phyloP scores from a whole-genome alignment of 2,888 invertebrate species.

The Idaea dimidiata region DNA sequence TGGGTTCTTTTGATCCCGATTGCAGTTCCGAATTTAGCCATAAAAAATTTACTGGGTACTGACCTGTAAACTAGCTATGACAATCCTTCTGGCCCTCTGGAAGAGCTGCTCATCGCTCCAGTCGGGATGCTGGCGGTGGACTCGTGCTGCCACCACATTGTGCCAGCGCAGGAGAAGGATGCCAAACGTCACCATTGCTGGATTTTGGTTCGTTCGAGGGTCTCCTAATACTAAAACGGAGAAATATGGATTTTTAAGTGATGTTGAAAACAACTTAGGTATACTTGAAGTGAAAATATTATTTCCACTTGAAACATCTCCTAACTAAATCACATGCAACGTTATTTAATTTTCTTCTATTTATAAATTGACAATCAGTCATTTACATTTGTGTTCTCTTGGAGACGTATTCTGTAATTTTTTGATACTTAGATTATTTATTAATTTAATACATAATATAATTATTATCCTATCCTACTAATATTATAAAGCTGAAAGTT shows the following conservation, averaged over 20 bases:
- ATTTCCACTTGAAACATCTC: no score
- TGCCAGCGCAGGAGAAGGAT: conserved; percentile 98
- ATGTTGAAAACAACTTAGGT: background rate
- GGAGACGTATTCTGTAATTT: no score
- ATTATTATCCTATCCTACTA: no score
- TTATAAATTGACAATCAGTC: no score
- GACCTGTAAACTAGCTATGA: conserved; percentile 96
- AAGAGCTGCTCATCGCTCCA: conserved; percentile 98
- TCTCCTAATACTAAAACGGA: conserved; percentile 91
- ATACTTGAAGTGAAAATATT: background rate
- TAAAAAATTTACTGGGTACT: conserved; percentile 7
- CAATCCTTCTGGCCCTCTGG: conserved; percentile 92
- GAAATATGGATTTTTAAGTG: background rate
- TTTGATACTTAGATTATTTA: no score
- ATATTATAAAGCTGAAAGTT: no score
- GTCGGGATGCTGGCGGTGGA: conserved; percentile 88
- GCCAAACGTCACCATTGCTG: conserved; percentile 95
- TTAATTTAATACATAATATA: no score
- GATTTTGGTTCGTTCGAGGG: conserved; percentile 98
- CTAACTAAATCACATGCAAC: no score
- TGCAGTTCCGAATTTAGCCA: no score
- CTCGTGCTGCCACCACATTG: conserved; percentile 91
- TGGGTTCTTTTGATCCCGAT: no score
- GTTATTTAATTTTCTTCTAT: no score
- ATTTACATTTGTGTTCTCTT: no score